phyloP scores from a whole-genome alignment of 2,797 vertebrate species.

The Microchirus variegatus region DNA sequence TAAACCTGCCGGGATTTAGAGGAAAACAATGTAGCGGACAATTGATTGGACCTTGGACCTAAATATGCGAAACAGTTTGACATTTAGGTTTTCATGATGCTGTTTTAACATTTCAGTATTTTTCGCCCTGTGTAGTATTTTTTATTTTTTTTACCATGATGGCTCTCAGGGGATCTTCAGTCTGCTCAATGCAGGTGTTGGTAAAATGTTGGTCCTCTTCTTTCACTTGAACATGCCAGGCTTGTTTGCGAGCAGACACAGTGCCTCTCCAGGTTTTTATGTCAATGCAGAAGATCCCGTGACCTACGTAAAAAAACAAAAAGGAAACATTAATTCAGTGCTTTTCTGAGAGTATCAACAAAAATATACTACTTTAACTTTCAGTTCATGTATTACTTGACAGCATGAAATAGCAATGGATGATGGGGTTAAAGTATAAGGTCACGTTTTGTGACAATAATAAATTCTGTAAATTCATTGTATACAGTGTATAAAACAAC shows the following conservation, averaged over 20 bases:
- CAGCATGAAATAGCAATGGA: not conserved
- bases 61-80: constrained; percentile 57
- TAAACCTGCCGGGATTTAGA: constrained; percentile 48
- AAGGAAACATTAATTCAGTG: not conserved
- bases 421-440: too few relatives aligned
- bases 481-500: not conserved
- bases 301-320: constrained; percentile 56
- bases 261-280: constrained; percentile 77
- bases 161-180: constrained; percentile 76
- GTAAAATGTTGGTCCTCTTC: constrained; percentile 71
- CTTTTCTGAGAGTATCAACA: not conserved
- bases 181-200: constrained; percentile 76
- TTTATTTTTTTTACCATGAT: constrained; percentile 70
- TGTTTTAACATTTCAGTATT: constrained; percentile 16
- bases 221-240: constrained; percentile 76
- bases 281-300: constrained; percentile 82
- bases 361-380: not conserved
- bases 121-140: constrained; percentile 13
- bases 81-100: constrained; percentile 43
- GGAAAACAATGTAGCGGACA: constrained; percentile 57
- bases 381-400: not conserved
- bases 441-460: too few relatives aligned
- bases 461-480: too few relatives aligned
- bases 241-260: constrained; percentile 59
- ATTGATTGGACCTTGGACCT: constrained; percentile 58